A percentile compares a stretch with the other conserved stretches of the same genome.
These are phyloP conservation scores for Vesta saturnalis DNA, from an alignment of 2,888 invertebrate genomes.

Conservation along the genomic window DNA sequence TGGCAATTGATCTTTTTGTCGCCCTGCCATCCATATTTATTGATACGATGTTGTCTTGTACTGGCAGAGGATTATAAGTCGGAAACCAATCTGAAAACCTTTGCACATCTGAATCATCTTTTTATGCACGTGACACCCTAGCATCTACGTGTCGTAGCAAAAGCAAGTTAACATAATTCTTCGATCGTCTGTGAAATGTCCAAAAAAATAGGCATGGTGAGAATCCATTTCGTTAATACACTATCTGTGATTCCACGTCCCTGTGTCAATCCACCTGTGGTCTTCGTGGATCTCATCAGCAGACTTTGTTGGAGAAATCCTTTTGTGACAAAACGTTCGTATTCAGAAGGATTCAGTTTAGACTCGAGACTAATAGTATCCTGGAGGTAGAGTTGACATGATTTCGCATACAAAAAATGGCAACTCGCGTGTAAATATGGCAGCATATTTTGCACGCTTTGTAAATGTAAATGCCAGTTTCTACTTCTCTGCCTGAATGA, in stretches of 20 bases:
- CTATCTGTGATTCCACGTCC: too few species aligned
- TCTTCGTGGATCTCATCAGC: too few species aligned
- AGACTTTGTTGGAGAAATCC: too few species aligned
- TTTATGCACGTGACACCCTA: not conserved
- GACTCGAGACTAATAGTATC: too few species aligned
- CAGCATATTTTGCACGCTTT: constrained; percentile 27
- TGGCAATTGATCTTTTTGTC: not conserved
- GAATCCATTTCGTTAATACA: too few species aligned
- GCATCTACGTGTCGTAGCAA: not conserved
- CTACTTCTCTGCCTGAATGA: constrained; percentile 49
- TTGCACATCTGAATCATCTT: not conserved
- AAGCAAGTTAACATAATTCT: too few species aligned
- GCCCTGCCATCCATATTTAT: not conserved
- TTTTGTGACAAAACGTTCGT: too few species aligned
- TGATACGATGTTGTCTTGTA: not conserved
- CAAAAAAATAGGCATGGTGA: too few species aligned
- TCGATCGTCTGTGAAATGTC: too few species aligned
- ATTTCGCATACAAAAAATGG: constrained; percentile 54
- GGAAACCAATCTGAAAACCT: not conserved
- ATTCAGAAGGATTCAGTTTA: too few species aligned
- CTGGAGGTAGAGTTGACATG: constrained; percentile 53
- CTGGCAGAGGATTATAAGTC: not conserved
- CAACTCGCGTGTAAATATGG: constrained; percentile 43
- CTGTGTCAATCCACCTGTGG: too few species aligned
- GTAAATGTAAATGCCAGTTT: constrained; percentile 16